Conservation (phyloP, 2,888 invertebrate species). For the Nephrocerus scutellatus region DNA sequence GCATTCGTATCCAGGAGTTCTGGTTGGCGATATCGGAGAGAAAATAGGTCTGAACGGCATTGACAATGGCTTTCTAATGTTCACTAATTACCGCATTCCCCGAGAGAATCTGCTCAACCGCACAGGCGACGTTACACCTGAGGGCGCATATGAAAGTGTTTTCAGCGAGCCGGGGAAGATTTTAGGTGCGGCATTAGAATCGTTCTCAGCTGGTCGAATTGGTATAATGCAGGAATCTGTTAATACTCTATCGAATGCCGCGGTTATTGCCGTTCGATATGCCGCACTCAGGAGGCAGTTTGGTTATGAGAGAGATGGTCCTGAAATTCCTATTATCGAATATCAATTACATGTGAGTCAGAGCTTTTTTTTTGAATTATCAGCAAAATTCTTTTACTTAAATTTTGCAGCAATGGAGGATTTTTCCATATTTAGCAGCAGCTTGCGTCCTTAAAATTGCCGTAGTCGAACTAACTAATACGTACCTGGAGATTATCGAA, state of each 20-base stretch:
- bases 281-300: constrained; percentile 73
- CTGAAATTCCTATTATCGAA: constrained; percentile 69
- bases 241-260: constrained; percentile 54
- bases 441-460: constrained; percentile 58
- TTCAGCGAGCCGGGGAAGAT: constrained; percentile 81
- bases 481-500: constrained; percentile 63
- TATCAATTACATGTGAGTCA: constrained; percentile 66
- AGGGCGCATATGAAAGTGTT: constrained; percentile 83
- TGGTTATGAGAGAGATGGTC: constrained; percentile 55
- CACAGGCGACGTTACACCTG: constrained; percentile 80
- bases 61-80: constrained; percentile 88
- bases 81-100: constrained; percentile 81
- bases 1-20: constrained; percentile 72
- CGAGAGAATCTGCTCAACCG: constrained; percentile 77
- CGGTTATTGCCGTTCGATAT: constrained; percentile 70
- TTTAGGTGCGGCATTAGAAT: constrained; percentile 77
- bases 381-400: not conserved
- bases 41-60: constrained; percentile 87
- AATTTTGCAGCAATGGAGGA: constrained; percentile 61
- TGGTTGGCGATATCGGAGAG: constrained; percentile 87
- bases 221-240: constrained; percentile 57
- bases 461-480: constrained; percentile 57
- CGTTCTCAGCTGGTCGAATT: constrained; percentile 75
- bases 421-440: constrained; percentile 64
- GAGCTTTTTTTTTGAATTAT: not conserved